Evolutionary conservation across 2,888 invertebrate species (phyloP).

Genomic region (Euphydryas editha): DNA sequence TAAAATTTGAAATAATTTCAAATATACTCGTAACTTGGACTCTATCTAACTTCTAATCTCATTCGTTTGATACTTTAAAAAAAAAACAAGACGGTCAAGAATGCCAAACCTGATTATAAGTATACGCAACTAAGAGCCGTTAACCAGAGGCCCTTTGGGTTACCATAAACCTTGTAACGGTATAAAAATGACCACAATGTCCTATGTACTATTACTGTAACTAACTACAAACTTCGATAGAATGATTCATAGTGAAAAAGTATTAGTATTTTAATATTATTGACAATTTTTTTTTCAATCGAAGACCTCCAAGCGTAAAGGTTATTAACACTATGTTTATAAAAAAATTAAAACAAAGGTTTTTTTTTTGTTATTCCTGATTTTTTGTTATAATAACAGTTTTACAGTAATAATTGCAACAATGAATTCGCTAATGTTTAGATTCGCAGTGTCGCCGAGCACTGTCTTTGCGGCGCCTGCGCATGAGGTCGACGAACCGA

Average conservation of each 20-base stretch:
- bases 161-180: constrained; percentile 47
- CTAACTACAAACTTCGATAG: not conserved
- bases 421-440: constrained; percentile 42
- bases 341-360: not conserved
- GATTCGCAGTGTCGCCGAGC: constrained; percentile 54
- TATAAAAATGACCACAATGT: constrained; percentile 40
- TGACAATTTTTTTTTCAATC: not conserved
- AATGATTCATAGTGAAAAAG: not conserved
- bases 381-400: constrained; percentile 8
- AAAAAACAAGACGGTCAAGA: constrained; percentile 29
- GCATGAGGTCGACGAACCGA: constrained; percentile 73
- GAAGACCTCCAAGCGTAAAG: not conserved
- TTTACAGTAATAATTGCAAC: constrained; percentile 22
- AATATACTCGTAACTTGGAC: too few relatives aligned
- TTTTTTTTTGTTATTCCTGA: constrained; percentile 2
- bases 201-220: constrained; percentile 5
- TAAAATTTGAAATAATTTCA: too few relatives aligned
- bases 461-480: constrained; percentile 71
- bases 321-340: not conserved
- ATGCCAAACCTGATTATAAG: constrained; percentile 40
- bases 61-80: constrained; percentile 32
- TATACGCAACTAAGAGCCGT: constrained; percentile 42
- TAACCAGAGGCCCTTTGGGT: constrained; percentile 49
- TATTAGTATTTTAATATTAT: not conserved
- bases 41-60: constrained; percentile 26